Conservation (phyloP, 2,888 invertebrate species). For the Thelaira solivaga region DNA sequence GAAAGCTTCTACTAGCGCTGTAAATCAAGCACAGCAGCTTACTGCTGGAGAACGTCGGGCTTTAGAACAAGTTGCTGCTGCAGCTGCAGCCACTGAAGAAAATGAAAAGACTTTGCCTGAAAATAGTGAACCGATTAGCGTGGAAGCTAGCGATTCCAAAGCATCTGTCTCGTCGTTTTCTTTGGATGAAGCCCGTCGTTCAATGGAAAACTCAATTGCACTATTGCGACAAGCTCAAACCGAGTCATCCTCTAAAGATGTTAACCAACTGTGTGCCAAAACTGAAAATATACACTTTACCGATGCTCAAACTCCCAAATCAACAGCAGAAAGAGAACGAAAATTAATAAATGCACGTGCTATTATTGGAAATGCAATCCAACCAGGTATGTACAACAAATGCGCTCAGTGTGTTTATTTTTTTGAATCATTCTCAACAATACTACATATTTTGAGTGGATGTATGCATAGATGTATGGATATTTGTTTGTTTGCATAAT, state of each 20-base stretch:
- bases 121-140: slow-evolving; percentile 21
- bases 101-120: slow-evolving; percentile 52
- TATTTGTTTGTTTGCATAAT: slow-evolving; percentile 17
- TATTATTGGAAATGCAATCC: slow-evolving; percentile 85
- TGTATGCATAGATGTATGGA: too few species aligned
- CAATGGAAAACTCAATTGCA: slow-evolving; percentile 82
- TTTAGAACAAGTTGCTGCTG: slow-evolving; percentile 70
- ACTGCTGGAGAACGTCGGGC: slow-evolving; percentile 73
- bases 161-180: slow-evolving; percentile 78
- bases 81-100: slow-evolving; percentile 60
- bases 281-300: slow-evolving; percentile 75
- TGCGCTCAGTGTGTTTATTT: too few species aligned
- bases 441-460: too few species aligned
- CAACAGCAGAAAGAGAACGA: slow-evolving; percentile 78
- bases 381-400: slow-evolving; percentile 74
- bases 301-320: slow-evolving; percentile 61
- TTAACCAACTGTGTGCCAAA: slow-evolving; percentile 76
- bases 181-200: slow-evolving; percentile 79
- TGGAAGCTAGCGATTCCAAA: slow-evolving; percentile 79
- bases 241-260: slow-evolving; percentile 76
- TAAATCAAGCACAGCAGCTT: slow-evolving; percentile 75
- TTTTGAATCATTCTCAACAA: too few species aligned
- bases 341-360: slow-evolving; percentile 84
- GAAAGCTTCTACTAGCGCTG: slow-evolving; percentile 82
- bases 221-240: slow-evolving; percentile 79